Evolutionary conservation across 2,113 vertebrate species (phyloP).

Genomic region (Pituophis catenifer): DNA sequence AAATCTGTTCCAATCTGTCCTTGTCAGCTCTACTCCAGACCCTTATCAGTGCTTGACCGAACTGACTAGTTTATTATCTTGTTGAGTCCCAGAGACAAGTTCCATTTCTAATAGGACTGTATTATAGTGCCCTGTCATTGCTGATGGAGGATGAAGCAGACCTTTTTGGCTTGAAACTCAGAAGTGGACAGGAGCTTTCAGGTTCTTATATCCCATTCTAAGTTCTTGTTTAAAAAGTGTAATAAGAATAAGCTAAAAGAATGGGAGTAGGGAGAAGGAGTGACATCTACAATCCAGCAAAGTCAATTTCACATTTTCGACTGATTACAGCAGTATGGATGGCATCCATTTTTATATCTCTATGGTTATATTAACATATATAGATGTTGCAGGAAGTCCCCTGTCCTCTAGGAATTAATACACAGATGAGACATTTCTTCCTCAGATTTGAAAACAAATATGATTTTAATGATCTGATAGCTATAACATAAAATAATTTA

Average conservation of each 20-base stretch:
- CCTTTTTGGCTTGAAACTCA: slow-evolving; percentile 3
- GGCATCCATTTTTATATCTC: background rate
- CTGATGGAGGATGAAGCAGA: background rate
- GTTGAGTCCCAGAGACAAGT: slow-evolving; percentile 22
- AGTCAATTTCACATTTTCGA: background rate
- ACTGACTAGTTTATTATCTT: slow-evolving; percentile 26
- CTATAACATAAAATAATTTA: background rate
- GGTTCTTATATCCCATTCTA: background rate
- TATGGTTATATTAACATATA: background rate
- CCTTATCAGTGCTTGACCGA: slow-evolving; percentile 26
- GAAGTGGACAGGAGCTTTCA: background rate
- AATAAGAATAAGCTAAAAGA: background rate
- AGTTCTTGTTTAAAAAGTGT: background rate
- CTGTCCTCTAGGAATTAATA: background rate
- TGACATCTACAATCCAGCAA: background rate
- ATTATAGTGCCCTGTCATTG: slow-evolving; percentile 19
- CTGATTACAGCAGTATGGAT: background rate
- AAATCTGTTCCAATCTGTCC: slow-evolving; percentile 32
- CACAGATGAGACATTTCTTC: background rate
- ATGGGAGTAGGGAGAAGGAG: background rate
- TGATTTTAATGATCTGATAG: background rate
- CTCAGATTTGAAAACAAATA: background rate
- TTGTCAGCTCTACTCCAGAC: slow-evolving; percentile 25
- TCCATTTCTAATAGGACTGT: slow-evolving; percentile 10
- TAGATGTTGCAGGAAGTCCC: background rate